Percentiles rank a stretch among this genome's conserved stretches.
Conservation (phyloP, 2,113 vertebrate genomes). For the Alaudala cheleensis region DNA sequence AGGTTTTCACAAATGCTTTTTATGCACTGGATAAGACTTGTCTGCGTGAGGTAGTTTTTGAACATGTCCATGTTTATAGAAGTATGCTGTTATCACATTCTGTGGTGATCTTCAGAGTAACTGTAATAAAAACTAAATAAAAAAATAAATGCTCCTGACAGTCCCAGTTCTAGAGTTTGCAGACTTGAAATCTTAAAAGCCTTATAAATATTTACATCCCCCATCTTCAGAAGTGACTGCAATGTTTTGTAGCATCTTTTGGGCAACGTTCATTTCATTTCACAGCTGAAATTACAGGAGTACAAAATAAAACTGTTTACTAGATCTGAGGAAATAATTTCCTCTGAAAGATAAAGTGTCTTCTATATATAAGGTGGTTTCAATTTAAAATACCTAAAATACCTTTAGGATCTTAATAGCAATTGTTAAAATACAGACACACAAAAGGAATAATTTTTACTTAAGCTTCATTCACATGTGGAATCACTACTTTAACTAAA, state of each 20-base stretch:
- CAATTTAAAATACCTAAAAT: not conserved
- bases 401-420: not conserved
- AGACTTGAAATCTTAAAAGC: not conserved
- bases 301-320: not conserved
- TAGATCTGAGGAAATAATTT: not conserved
- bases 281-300: not conserved
- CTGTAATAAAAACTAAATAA: not conserved
- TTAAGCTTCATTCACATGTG: not conserved
- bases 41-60: not conserved
- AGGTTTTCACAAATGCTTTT: not conserved
- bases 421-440: not conserved
- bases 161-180: not conserved
- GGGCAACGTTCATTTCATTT: not conserved
- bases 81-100: not conserved
- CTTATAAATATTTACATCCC: not conserved
- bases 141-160: not conserved
- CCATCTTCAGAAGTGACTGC: not conserved
- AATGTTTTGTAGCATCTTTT: not conserved
- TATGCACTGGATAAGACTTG: not conserved
- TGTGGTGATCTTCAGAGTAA: not conserved
- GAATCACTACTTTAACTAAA: not conserved
- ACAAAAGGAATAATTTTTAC: not conserved
- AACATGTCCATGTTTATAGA: not conserved
- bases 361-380: not conserved
- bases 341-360: not conserved